Base-by-base conservation (phyloP, 2,888 invertebrate genomes). In the Diarsia rubi region DNA sequence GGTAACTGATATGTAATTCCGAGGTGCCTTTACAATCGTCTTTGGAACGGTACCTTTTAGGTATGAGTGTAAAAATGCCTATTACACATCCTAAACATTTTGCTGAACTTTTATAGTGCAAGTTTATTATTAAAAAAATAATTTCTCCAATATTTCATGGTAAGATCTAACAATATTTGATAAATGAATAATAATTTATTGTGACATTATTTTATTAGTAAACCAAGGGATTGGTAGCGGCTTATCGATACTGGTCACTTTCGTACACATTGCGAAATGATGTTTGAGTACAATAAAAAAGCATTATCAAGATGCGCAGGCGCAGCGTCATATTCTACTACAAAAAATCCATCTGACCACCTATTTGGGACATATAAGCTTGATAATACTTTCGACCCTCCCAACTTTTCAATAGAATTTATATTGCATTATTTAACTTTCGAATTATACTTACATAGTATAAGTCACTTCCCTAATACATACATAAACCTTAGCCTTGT, bases 111-210 rank as follows among this genome's bases (percentile, higher is more conserved):
- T 47, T 14, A 45, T 31, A 68, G 27, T 21, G 1, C 19, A 24
- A 31, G 16, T 19, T 69, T 27, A n/a, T 69, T n/a, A 52, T 24
- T 37, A 37, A 4, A 4, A n/a, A 37, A 37, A 5, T 14, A 12
- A 24, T 54, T 49, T 21, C 11, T 6, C 3, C n/a, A 59, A 24
- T 59, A n/a, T 12, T 24, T 2, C 63, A 63, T 21, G 19, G 14
- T 16, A 71, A 16, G 1, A 54, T n/a, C 31, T 9, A 9, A 31
- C 19, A 31, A 8, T 37, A 37, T 37, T 31, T 73, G 54, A 73
- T 57, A 72, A 24, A 27, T 11, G 57, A 73, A 73, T 37, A 72
- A 44, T 4, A 54, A 24, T 44, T 14, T 72, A 21, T 11, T 19
- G 1, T 21, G 14, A 31, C 8, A 45, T 45, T 54, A n/a, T 71